A percentile compares a stretch with the other conserved stretches of the same genome.
phyloP scores from a whole-genome alignment of 2,113 vertebrate genomes.

The Aptenodytes patagonicus region DNA sequence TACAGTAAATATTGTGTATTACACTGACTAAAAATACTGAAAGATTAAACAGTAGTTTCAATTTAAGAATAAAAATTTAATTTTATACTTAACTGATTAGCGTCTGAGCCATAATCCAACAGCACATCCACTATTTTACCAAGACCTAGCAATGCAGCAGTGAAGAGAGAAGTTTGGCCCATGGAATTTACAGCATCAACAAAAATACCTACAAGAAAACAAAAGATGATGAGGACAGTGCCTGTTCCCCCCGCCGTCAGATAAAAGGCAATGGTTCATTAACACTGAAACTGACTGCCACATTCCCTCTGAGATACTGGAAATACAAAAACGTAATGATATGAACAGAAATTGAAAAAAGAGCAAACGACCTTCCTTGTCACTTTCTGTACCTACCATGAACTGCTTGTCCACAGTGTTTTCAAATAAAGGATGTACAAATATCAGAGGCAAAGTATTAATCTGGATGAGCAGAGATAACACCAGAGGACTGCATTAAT shows the following conservation, averaged over 20 bases:
- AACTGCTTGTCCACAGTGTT: fast-evolving
- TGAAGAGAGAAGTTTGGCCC: conserved; percentile 84
- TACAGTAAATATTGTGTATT: background rate
- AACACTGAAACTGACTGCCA: no score
- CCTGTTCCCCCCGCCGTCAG: fast-evolving
- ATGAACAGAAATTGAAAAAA: background rate
- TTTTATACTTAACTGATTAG: conserved; percentile 81
- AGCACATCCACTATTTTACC: conserved; percentile 75
- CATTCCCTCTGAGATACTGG: background rate
- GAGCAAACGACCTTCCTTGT: fast-evolving
- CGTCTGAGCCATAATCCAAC: conserved; percentile 79
- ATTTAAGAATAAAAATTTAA: no score
- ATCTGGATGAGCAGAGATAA: fast-evolving
- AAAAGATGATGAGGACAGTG: background rate
- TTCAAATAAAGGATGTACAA: background rate
- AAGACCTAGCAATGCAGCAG: conserved; percentile 79
- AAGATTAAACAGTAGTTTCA: background rate
- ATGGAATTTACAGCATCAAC: conserved; percentile 79
- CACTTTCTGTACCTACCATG: fast-evolving
- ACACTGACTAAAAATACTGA: fast-evolving
- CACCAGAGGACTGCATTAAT: fast-evolving
- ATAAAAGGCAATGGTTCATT: no score
- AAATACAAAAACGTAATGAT: fast-evolving
- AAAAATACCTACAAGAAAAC: conserved; percentile 68
- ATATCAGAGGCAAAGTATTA: background rate